Evolutionary conservation across 92 coral and sea anemone species (phyloP), one percentile per base, ranked within the genome.

Genomic region (Bergia sp.): DNA sequence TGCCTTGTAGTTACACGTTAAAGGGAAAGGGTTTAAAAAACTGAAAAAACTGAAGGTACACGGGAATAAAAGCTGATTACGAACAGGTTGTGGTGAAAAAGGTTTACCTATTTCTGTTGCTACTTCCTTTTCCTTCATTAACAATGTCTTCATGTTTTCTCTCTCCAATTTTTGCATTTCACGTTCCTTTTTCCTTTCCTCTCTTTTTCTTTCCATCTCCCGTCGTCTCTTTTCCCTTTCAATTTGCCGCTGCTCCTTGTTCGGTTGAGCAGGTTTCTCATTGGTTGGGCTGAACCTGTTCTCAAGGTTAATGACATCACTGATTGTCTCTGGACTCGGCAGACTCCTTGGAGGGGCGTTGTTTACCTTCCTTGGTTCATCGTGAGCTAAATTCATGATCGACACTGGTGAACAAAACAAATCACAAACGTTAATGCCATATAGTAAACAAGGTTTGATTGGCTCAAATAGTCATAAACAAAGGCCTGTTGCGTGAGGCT

Each of bases 161-260:
- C 86, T 92, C 61, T 90, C 93, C 82, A 93, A 37, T 77, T 88
- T 86, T 53, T 88, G 89, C 83, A 77, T 38, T 41, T 95, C 93
- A 40, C 91, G 90, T 36, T 92, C 94, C 87, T 79, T 92, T 89
- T 86, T 93, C 61, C 95, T 92, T 77, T 94, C 96, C 39, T 91
- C 96, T 71, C 95, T 92, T 65, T 90, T 79, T 67, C 76, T 89
- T 81, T 91, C 93, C 90, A 94, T 90, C 73, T 93, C 96, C 44
- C 85, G 90, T 29, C 90, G 80, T 38, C 96, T 82, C 78, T 77
- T 81, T 64, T 92, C 95, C 50, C 89, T 90, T 64, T 90, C 92
- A 73, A 89, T 73, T 37, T 75, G 92, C 72, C 71, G 79, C 43
- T 69, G 43, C 75, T 86, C 89, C 79, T 91, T 42, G 40, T 9